Evolutionary conservation across 2,113 vertebrate genomes (phyloP), one percentile per base, ranked within the genome.

Genomic region (Monarcha castaneiventris): DNA sequence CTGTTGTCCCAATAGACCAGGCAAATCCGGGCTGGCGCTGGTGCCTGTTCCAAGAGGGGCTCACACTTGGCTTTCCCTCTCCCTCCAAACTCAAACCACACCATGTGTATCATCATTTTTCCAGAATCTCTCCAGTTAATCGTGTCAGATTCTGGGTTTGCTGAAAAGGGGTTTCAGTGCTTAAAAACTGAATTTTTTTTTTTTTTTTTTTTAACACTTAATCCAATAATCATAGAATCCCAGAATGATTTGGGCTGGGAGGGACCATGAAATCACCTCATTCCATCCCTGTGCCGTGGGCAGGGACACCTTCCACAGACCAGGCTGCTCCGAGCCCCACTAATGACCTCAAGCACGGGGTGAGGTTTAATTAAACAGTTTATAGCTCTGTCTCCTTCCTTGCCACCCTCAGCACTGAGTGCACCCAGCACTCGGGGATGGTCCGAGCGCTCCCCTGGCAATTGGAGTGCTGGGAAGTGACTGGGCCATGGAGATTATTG

Each of bases 21-120:
- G 63, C 27, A 9, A 13, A 19, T 56, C 15, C 49, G 1, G 0
- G 2, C 33, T 48, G 77, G n/a, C 37, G 4, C n/a, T 37, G 9
- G 27, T 19, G 35, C 55, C 63, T 18, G 0, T 32, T 41, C n/a
- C 7, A 3, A 15, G 20, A 44, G 43, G 25, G 54, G 16, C 56
- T 61, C 15, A 3, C 3, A 0, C 16, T 32, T 61, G 27, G 3
- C 32, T 69, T 35, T 41, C 20, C 58, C 11, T 33, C 10, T 20
- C 3, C 10, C 18, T 39, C 20, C 30, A 15, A 22, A 16, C 41
- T 62, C 71, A 61, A 43, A 11, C 59, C 33, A 1, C 7, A 10
- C 66, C 33, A 1, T 1, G 8, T 11, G 17, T 21, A 4, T 33
- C 2, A 2, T 32, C 7, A 0, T 1, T 55, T 55, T 15, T 21